Evolutionary conservation across 2,888 invertebrate genomes (phyloP).

Genomic region (Nasonia oneida): DNA sequence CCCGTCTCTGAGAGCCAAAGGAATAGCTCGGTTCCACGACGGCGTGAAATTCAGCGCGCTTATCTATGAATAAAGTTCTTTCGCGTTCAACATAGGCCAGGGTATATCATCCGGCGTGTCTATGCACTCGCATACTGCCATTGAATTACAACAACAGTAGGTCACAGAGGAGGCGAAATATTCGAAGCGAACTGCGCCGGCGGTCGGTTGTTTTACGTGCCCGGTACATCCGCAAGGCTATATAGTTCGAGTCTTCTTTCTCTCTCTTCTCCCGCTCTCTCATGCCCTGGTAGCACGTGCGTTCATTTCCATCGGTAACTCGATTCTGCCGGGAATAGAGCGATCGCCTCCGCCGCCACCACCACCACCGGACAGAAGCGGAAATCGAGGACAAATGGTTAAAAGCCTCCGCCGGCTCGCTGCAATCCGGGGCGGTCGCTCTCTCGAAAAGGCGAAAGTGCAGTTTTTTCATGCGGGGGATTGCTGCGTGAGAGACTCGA

Average conservation of each 20-base stretch:
- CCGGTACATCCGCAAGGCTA: not conserved
- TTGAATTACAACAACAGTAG: constrained; percentile 18
- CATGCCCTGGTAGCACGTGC: not conserved
- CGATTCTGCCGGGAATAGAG: constrained; percentile 65
- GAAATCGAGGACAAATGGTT: constrained; percentile 66
- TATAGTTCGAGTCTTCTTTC: not conserved
- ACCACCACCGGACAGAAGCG: constrained; percentile 37
- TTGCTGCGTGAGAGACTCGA: too few relatives aligned
- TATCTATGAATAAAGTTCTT: constrained; percentile 40
- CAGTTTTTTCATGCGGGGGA: too few relatives aligned
- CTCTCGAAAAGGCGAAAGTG: not conserved
- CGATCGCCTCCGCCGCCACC: not conserved
- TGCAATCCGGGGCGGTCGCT: not conserved
- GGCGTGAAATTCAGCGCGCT: constrained; percentile 48
- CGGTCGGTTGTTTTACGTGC: constrained; percentile 40
- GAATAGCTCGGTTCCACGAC: constrained; percentile 32
- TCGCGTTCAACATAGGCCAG: not conserved
- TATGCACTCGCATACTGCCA: not conserved
- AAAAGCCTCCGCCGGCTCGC: constrained; percentile 39
- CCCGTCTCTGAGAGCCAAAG: not conserved
- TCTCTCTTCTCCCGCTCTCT: not conserved
- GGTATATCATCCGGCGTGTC: not conserved
- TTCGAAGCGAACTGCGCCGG: constrained; percentile 12
- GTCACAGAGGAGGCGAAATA: constrained; percentile 18
- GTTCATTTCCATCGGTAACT: constrained; percentile 60